Conservation (phyloP, 2,113 vertebrate species). For the Scytalopus superciliaris region DNA sequence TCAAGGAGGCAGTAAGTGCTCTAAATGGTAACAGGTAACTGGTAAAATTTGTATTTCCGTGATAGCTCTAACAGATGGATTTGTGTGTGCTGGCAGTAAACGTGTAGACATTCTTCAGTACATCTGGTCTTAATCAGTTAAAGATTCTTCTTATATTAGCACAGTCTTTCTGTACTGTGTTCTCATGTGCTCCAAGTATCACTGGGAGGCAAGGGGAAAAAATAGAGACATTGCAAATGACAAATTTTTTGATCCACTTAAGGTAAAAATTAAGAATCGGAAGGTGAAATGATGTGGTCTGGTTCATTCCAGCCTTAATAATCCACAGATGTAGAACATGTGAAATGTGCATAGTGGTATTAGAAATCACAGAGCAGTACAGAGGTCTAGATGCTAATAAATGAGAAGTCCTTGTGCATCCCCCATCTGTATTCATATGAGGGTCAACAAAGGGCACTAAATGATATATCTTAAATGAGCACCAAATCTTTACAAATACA, state of each 20-base stretch:
- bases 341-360: neutral
- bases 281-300: neutral
- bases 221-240: neutral
- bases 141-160: neutral
- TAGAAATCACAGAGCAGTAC: neutral
- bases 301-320: neutral
- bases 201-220: neutral
- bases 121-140: constrained; percentile 13
- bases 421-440: neutral
- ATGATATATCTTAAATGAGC: neutral
- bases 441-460: neutral
- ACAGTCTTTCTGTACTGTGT: neutral
- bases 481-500: neutral
- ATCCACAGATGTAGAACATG: neutral
- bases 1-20: neutral
- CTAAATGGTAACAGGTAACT: neutral
- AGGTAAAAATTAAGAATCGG: neutral
- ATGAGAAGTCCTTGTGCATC: neutral
- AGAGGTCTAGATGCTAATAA: neutral
- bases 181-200: neutral
- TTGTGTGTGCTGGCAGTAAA: neutral
- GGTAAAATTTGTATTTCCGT: neutral
- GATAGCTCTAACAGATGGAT: neutral
- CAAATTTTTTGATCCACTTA: neutral
- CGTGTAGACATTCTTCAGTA: neutral